Conservation (phyloP, 2,113 vertebrate species). For the Meleagris gallopavo region DNA sequence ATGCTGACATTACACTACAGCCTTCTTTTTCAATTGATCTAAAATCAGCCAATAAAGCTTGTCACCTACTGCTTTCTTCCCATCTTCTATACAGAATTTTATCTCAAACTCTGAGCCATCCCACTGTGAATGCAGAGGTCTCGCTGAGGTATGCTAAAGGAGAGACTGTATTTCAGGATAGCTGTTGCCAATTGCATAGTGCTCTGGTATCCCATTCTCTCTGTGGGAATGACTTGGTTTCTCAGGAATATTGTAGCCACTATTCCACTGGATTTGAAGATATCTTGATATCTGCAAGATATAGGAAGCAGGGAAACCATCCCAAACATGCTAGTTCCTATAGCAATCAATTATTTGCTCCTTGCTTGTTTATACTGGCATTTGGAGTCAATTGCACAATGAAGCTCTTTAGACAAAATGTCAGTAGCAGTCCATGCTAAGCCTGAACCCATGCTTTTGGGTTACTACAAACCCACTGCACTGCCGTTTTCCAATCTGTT, state of each 20-base stretch:
- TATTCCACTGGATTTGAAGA: neutral
- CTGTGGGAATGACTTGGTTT: neutral
- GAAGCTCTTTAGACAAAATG: neutral
- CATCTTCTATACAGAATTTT: neutral
- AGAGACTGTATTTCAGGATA: neutral
- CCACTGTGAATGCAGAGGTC: neutral
- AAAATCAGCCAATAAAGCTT: neutral
- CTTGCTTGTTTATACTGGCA: neutral
- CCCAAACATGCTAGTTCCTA: neutral
- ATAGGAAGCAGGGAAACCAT: neutral
- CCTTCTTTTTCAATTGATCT: neutral
- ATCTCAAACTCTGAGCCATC: neutral
- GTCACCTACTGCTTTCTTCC: neutral
- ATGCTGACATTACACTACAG: neutral
- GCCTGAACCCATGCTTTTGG: neutral
- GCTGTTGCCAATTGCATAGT: neutral
- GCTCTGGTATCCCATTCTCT: neutral
- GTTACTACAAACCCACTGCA: neutral
- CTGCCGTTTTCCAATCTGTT: neutral
- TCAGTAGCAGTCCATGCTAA: neutral
- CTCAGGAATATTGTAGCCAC: neutral
- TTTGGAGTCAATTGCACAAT: neutral
- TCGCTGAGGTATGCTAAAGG: neutral
- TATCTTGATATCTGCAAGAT: too few relatives aligned
- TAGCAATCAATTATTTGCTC: neutral